Base-by-base conservation (phyloP, 2,888 invertebrate genomes). In the Campopleginae sp. region DNA sequence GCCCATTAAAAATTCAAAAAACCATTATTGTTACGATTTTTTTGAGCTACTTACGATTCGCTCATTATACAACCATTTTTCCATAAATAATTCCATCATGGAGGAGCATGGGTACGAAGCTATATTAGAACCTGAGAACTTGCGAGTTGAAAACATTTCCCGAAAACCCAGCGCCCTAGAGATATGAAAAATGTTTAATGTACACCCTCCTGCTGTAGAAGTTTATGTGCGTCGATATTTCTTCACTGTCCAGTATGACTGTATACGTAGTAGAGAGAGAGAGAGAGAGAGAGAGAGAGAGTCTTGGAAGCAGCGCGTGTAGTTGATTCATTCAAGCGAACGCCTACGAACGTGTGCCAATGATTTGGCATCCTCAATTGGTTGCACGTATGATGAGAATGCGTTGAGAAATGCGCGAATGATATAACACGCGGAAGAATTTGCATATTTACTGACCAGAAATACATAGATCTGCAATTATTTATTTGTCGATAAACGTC, bases 331-430 rank as follows among this genome's bases (percentile, higher is more conserved):
- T 71, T 71, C 71, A 71, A 71, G 51, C 19, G 38, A 51, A 54
- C 51, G 48, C 51, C 31, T 44, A 51, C 33, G n/a, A 71, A 19
- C 71, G 38, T 71, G 51, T 19, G 68, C 46, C 46, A 33, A 7
- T 71, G 51, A 71, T 19, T 71, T 33, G 68, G 17, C 7, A 68
- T 23, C 2, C 44, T 38, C 68, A 27, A 68, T 44, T 27, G 68
- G 68, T 68, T 68, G 42, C 46, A 68, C 68, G 68, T 68, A 46
- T 14, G 44, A 44, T 14, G 68, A 68, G 68, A 68, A 68, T 68
- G 68, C 44, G 27, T 14, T 27, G 42, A 68, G 68, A 68, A 68
- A 42, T 44, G 44, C 58, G 46, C 63, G 42, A 31, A 70, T 48
- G 46, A 70, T 19, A 51, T 71, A 71, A 71, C 19, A 31, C 51